Percentiles rank a stretch among this genome's conserved stretches.
Evolutionary conservation across 2,888 invertebrate species (phyloP).

Genomic region (Brachylomia viminalis): DNA sequence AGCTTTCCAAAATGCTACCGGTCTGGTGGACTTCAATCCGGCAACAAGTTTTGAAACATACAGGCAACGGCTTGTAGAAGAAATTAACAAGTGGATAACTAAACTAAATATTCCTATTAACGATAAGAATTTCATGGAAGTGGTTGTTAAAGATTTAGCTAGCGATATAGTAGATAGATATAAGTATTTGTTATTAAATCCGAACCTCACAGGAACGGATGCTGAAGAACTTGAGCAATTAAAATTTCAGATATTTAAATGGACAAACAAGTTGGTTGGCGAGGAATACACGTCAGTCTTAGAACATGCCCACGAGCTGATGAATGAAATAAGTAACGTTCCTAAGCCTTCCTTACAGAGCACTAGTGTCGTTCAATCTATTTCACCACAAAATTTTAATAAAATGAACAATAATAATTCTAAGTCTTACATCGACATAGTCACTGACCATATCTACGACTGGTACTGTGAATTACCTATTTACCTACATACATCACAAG

Average conservation of each 20-base stretch:
- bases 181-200: slow-evolving; percentile 77
- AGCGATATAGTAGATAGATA: slow-evolving; percentile 80
- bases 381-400: not conserved
- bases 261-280: slow-evolving; percentile 76
- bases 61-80: slow-evolving; percentile 34
- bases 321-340: slow-evolving; percentile 74
- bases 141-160: slow-evolving; percentile 74
- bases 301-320: slow-evolving; percentile 72
- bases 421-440: slow-evolving; percentile 18
- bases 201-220: slow-evolving; percentile 62
- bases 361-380: not conserved
- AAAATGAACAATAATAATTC: not conserved
- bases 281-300: slow-evolving; percentile 71
- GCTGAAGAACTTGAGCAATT: slow-evolving; percentile 79
- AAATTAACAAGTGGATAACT: slow-evolving; percentile 54
- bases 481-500: slow-evolving; percentile 24
- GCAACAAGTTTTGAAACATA: slow-evolving; percentile 31
- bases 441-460: slow-evolving; percentile 37
- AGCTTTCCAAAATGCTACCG: slow-evolving; percentile 23
- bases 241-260: slow-evolving; percentile 83
- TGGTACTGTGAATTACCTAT: slow-evolving; percentile 55
- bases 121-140: slow-evolving; percentile 25
- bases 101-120: slow-evolving; percentile 30
- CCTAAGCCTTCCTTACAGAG: slow-evolving; percentile 63
- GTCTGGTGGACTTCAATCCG: slow-evolving; percentile 6